Conservation (phyloP, 2,113 vertebrate species). For the Takifugu bimaculatus region DNA sequence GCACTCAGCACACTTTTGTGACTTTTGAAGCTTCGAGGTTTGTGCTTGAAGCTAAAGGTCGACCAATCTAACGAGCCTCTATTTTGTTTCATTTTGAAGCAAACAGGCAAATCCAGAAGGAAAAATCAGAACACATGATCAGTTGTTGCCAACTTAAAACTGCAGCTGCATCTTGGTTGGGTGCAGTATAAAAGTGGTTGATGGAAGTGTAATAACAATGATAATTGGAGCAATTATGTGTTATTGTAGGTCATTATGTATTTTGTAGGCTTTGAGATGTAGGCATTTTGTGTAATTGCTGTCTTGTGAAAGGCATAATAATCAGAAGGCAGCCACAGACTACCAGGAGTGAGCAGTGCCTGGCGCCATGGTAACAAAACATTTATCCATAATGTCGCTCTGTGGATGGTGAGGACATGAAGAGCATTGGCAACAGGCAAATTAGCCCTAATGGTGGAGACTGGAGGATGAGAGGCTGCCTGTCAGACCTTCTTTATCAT, state of each 20-base stretch:
- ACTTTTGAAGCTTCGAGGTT: no score
- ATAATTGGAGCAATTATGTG: conserved; percentile 70
- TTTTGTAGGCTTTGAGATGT: conserved; percentile 66
- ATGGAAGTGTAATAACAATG: conserved; percentile 57
- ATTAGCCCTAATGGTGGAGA: conserved; percentile 66
- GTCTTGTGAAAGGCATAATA: conserved; percentile 65
- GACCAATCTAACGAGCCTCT: no score
- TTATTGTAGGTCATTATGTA: conserved; percentile 71
- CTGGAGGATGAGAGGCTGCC: conserved; percentile 38
- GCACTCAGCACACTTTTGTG: no score
- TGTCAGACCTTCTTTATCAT: conserved; percentile 15
- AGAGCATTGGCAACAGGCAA: conserved; percentile 64
- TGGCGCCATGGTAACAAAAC: conserved; percentile 72
- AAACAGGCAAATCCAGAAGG: not conserved
- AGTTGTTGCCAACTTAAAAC: conserved; percentile 11
- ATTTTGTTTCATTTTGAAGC: not conserved
- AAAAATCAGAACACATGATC: not conserved
- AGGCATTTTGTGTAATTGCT: conserved; percentile 65
- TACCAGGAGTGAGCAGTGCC: conserved; percentile 52
- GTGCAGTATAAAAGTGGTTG: conserved; percentile 27
- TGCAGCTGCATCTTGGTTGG: conserved; percentile 44
- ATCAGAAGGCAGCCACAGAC: conserved; percentile 47
- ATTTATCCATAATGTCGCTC: conserved; percentile 67
- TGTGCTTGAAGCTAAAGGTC: no score
- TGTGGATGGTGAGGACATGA: conserved; percentile 55